A percentile compares a stretch with the other conserved stretches of the same genome.
These are phyloP conservation scores for Falco berigora DNA, from an alignment of 2,797 vertebrate genomes.

Conservation along the genomic window DNA sequence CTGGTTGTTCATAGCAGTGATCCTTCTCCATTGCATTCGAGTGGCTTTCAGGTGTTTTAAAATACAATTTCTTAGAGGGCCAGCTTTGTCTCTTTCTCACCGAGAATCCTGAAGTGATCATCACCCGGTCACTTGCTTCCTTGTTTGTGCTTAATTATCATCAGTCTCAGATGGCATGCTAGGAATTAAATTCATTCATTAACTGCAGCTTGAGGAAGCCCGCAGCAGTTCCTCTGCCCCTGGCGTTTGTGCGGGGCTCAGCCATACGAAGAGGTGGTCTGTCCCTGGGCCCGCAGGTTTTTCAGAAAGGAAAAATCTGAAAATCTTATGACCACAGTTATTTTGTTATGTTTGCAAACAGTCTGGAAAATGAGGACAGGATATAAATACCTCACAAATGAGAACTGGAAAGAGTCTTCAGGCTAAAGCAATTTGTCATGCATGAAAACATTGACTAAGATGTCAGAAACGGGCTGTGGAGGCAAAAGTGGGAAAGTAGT, in stretches of 20 bases:
- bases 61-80: background rate
- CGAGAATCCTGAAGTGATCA: background rate
- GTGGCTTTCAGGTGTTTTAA: background rate
- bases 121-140: background rate
- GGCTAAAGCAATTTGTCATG: constrained; percentile 61
- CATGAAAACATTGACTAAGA: constrained; percentile 57
- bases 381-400: constrained; percentile 67
- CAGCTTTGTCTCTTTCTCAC: background rate
- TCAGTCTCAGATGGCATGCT: background rate
- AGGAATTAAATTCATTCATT: background rate
- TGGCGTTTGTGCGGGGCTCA: background rate
- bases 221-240: background rate
- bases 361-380: constrained; percentile 65
- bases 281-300: background rate
- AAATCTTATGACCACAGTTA: background rate
- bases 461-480: constrained; percentile 31
- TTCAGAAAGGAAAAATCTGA: background rate
- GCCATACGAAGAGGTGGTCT: background rate
- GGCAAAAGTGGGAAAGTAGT: background rate
- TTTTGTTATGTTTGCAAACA: constrained; percentile 40
- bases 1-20: background rate
- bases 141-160: background rate
- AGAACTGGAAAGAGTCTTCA: constrained; percentile 55
- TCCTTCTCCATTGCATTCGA: background rate
- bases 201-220: background rate